Evolutionary conservation across 2,888 invertebrate species (phyloP), one percentile per base, ranked within the genome.

Genomic region (Spatulosminthurus flaviceps): DNA sequence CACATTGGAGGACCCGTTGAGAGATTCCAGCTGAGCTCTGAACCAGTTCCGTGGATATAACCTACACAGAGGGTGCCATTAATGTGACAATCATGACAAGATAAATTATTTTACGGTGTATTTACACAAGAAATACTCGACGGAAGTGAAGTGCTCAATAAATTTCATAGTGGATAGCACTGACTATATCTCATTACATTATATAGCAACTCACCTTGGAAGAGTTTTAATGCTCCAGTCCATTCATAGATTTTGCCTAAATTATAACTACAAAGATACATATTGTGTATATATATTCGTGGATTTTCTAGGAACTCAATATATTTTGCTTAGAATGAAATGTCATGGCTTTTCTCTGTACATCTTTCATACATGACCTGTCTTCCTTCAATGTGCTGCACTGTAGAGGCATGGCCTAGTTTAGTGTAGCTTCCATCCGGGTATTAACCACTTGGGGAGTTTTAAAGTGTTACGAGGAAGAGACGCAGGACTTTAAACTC

Each of bases 91-190:
- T 69, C 69, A 69, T 69, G 69, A 69, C 69, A 69, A 69, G 28
- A 69, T 69, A 29, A 69, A 69, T 69, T 69, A 69, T 69, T 69
- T 69, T 69, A 69, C 69, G 69, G 69, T 69, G 69, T 69, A 69
- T 69, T 69, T 69, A 69, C 69, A 69, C 69, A 29, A 9, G n/a
- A 5, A 26, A 69, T 29, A 69, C 26, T 69, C 29, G 7, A 9
- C 29, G 29, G 28, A 29, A 29, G 69, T 69, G 69, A 69, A 69
- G 69, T 69, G 69, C 69, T 69, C 69, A 28, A 69, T 69, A 69
- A 69, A 69, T 69, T 69, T 29, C n/a, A 26, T 26, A 64, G 22
- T 64, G 64, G 5, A 19, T 51, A n/a, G n/a, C n/a, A n/a, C 16
- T n/a, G 51, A 19, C 7, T 7, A 13, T 41, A 9, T 7, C 7